Base-by-base conservation (phyloP, 2,797 vertebrate genomes). In the Lutra lutra region DNA sequence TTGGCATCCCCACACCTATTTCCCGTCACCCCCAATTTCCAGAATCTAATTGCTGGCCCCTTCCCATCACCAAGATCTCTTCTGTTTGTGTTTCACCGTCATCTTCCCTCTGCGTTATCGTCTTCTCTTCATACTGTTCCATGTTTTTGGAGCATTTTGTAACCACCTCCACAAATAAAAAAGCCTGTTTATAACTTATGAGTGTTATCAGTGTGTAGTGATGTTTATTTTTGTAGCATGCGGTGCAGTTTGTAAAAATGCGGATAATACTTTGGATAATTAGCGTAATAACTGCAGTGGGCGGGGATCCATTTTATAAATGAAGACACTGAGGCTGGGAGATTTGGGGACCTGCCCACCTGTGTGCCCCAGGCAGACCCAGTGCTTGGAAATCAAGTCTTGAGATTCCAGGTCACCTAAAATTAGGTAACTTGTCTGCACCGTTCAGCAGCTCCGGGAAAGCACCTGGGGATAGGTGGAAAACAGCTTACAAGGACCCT, bases 401-500 rank as follows among this genome's bases (percentile, higher is more conserved):
- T 54, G 54, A 58, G 48, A 83, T 92, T 92, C 29, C n/a, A 83
- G 54, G 27, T 86, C 64, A 43, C 5, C 46, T 10, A 64, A 29
- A 64, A 43, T 87, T 32, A 32, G 56, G 62, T 48, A 32, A n/a
- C n/a, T 25, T 70, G 38, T 38, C 46, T 8, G 18, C 32, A 25
- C 96, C 54, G 27, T 84, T 97, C 96, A 48, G 94, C 75, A 90
- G 58, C 72, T 95, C 64, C 66, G 66, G 43, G 25, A 93, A 97
- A 97, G 84, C 75, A 35, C 77, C 83, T 23, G 70, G 85, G 97
- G 84, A 29, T 11, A 15, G 40, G 70, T 32, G 75, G 83, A 96
- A 91, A 94, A 51, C 27, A 79, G 84, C 56, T 92, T 92, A 86
- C 92, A 78, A 97, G 92, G 80, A 66, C 29, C 54, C 97, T 86